Evolutionary conservation across 2,113 vertebrate genomes (phyloP).

Genomic region (Gopherus flavomarginatus): DNA sequence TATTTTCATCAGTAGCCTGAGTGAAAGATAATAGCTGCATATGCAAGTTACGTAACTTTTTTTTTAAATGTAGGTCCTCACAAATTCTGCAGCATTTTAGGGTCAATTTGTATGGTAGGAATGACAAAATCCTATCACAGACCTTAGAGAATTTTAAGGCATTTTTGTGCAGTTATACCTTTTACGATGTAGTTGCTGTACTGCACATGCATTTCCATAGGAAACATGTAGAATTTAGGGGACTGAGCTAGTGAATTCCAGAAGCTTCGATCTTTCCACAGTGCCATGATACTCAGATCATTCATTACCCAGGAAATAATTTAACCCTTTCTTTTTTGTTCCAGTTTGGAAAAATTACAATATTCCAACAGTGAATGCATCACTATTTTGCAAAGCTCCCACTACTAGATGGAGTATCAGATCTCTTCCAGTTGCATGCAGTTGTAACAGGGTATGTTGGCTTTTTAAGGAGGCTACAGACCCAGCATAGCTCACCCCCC

Average conservation of each 20-base stretch:
- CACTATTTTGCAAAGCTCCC: not conserved
- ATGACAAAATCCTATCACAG: not conserved
- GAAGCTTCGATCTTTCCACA: not conserved
- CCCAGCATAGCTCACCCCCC: not conserved
- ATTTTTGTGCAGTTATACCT: not conserved
- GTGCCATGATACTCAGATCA: not conserved
- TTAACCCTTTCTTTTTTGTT: not conserved
- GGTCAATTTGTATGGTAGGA: not conserved
- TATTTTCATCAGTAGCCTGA: not conserved
- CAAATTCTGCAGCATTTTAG: not conserved
- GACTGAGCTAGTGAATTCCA: not conserved
- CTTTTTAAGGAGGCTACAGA: not conserved
- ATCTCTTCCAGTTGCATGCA: not conserved
- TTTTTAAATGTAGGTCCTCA: not conserved
- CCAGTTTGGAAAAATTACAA: not conserved
- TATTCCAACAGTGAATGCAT: not conserved
- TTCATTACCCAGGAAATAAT: not conserved
- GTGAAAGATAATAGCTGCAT: not conserved
- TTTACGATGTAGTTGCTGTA: rapidly evolving
- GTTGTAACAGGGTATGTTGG: not conserved
- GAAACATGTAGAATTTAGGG: not conserved
- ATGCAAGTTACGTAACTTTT: conserved; percentile 5
- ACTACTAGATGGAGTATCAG: not conserved
- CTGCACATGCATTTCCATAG: not conserved
- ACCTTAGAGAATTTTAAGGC: not conserved